Base-by-base conservation (phyloP, 2,113 vertebrate species). In the Poecile atricapillus region DNA sequence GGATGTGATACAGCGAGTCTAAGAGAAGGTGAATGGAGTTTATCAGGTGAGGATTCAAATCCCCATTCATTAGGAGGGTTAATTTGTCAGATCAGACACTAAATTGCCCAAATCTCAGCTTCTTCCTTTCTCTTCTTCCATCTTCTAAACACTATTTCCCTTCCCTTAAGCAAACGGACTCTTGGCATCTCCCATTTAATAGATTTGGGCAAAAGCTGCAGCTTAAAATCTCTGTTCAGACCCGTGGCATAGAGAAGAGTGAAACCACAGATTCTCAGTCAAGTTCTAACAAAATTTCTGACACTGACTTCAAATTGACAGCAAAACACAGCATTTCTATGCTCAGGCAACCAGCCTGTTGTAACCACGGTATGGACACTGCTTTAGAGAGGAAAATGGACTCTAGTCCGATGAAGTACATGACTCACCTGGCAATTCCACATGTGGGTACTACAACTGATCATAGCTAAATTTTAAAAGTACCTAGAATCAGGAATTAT, bases 371-470 rank as follows among this genome's bases (percentile, higher is more conserved):
- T 25, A 47, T 2, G 30, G 62, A 35, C 33, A 63, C 35, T 59
- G 62, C 25, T 67, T 50, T 43, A 11, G 11, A 50, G 50, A 59
- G 7, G 58, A 67, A 59, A 31, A 41, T 9, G 20, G 67, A 49
- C n/a, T 52, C 65, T 8, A 74, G 41, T 22, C 50, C 65, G 49
- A 24, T 11, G 2, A 25, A 74, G n/a, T 13, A 63, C 31, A 16
- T 4, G 2, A n/a, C 50, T 78, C 55, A 37, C 25, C 11, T 33
- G 41, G 25, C 31, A 80, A 11, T 64, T 56, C 35, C 44, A 79
- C 49, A 50, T 0, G 0, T 12, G 27, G 49, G 8, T 30, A 20
- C 59, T 75, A 58, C 56, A 88, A 47, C 14, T 55, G 37, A 13
- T 56, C 31, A 11, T 3, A 71, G 59, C 4, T 27, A 63, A 37